phyloP scores from a whole-genome alignment of 2,113 vertebrate species.

The Chamaea fasciata region DNA sequence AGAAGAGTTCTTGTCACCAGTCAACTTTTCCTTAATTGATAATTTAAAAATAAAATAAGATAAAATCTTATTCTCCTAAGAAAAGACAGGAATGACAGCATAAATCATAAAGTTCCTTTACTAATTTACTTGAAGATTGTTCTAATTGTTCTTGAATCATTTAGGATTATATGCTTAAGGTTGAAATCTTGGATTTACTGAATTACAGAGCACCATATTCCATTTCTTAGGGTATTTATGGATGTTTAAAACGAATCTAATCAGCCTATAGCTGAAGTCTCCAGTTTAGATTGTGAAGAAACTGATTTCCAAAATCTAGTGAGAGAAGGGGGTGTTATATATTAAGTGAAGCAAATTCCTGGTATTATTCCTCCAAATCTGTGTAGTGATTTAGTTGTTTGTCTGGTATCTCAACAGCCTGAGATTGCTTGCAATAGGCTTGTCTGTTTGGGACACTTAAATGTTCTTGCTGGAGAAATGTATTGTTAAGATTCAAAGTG shows the following conservation, averaged over 20 bases:
- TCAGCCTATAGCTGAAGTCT: not conserved
- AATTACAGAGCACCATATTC: not conserved
- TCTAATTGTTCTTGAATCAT: not conserved
- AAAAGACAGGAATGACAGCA: slow-evolving; percentile 5
- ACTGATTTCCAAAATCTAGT: not conserved
- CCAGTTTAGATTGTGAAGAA: not conserved
- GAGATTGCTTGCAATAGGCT: not conserved
- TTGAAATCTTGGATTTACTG: not conserved
- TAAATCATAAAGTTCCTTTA: slow-evolving; percentile 2
- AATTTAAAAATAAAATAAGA: slow-evolving; percentile 63
- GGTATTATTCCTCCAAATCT: not conserved
- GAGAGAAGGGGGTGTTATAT: not conserved
- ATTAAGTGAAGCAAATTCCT: slow-evolving; percentile 3
- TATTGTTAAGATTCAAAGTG: not conserved
- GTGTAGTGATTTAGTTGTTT: not conserved
- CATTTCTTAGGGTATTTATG: not conserved
- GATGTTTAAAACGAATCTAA: not conserved
- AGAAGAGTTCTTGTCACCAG: slow-evolving; percentile 66
- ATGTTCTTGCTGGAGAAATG: not conserved
- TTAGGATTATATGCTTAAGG: not conserved
- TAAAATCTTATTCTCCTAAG: not conserved
- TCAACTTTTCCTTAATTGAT: slow-evolving; percentile 61
- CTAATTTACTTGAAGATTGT: slow-evolving; percentile 25
- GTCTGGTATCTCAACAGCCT: not conserved
- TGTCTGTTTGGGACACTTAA: not conserved